These are phyloP conservation scores for Allophyes oxyacanthae DNA, from an alignment of 2,888 invertebrate species.

Conservation along the genomic window DNA sequence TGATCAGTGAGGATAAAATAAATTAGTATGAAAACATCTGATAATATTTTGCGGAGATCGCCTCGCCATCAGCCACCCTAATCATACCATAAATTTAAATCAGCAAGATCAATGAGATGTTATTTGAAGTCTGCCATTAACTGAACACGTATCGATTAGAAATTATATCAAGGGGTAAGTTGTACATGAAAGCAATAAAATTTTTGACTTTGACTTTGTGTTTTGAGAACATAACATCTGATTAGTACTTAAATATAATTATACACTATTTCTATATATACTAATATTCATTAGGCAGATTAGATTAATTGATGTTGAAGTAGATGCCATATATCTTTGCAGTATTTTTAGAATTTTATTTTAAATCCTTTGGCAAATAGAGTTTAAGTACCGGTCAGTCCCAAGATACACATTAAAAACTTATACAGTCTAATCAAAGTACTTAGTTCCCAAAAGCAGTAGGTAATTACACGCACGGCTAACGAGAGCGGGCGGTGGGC, in stretches of 20 bases:
- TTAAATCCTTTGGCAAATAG: no score
- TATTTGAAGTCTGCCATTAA: conserved; percentile 84
- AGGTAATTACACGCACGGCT: conserved; percentile 80
- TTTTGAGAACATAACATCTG: no score
- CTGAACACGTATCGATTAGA: conserved; percentile 52
- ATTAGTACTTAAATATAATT: no score
- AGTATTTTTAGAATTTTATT: no score
- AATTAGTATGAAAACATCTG: conserved; percentile 36
- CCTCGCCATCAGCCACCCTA: conserved; percentile 77
- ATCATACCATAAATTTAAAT: conserved; percentile 88
- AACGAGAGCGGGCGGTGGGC: conserved; percentile 73
- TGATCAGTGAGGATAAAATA: conserved; percentile 47
- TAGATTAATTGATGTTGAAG: no score
- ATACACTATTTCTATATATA: no score
- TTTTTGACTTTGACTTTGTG: no score
- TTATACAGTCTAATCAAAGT: conserved; percentile 69
- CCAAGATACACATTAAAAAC: conserved; percentile 39
- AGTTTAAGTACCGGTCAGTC: not conserved
- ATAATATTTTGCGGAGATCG: conserved; percentile 70
- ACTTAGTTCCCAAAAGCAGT: conserved; percentile 71
- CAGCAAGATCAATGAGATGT: conserved; percentile 83
- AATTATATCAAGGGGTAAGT: conserved; percentile 25
- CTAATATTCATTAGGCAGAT: no score
- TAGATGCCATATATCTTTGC: no score
- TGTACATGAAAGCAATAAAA: conserved; percentile 5